Conservation (phyloP, 2,113 vertebrate species). For the Corythaeola cristata region DNA sequence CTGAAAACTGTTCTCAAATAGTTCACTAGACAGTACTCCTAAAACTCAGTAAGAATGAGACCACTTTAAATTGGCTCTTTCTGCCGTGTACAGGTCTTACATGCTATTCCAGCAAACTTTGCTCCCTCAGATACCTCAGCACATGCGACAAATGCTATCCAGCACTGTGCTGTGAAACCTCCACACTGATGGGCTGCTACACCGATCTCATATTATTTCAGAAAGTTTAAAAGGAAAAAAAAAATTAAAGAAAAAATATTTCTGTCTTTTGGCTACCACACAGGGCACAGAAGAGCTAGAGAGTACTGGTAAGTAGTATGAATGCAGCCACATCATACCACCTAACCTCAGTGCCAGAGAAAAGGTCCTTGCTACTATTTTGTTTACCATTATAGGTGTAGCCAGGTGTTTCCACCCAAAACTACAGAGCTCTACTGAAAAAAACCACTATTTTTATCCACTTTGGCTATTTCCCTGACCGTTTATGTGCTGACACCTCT, state of each 20-base stretch:
- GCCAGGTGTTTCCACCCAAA: background rate
- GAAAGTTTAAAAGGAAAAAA: background rate
- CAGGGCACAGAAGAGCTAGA: background rate
- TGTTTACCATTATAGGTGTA: background rate
- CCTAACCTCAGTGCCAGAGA: background rate
- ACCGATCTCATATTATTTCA: background rate
- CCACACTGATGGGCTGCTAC: background rate
- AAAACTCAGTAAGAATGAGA: background rate
- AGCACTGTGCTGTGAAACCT: background rate
- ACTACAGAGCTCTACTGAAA: background rate
- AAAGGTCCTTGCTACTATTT: background rate
- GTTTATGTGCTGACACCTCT: background rate
- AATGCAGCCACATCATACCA: background rate
- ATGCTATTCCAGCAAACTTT: background rate
- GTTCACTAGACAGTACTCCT: background rate
- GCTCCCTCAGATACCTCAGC: background rate
- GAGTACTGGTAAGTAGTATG: background rate
- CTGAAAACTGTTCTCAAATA: background rate
- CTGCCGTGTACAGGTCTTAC: background rate
- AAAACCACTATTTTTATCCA: rapidly evolving
- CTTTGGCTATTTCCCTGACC: background rate
- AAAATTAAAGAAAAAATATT: background rate
- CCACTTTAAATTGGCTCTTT: background rate
- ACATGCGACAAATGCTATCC: background rate
- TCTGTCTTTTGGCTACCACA: background rate